Conservation (phyloP, 1,140 invertebrate species). For the Sitophilus oryzae region DNA sequence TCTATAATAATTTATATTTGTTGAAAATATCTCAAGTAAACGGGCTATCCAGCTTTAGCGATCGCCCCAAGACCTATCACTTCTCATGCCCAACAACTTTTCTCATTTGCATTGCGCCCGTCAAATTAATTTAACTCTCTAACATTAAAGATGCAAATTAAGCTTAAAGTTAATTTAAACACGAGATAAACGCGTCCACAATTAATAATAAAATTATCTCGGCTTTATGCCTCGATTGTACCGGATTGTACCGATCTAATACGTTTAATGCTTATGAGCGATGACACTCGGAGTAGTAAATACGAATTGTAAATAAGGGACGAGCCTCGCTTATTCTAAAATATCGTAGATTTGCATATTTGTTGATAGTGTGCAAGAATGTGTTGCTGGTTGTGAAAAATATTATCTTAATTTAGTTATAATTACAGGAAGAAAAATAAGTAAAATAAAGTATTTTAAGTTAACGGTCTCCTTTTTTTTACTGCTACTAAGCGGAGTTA, state of each 20-base stretch:
- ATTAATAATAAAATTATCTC: conserved; percentile 38
- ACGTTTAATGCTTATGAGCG: conserved; percentile 29
- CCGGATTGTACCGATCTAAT: conserved; percentile 25
- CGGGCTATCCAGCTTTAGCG: no score
- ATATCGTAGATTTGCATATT: conserved; percentile 20
- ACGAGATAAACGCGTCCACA: conserved; percentile 36
- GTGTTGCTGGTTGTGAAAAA: not conserved
- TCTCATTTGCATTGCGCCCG: conserved; percentile 38
- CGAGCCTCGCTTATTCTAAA: conserved; percentile 12
- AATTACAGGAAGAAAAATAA: no score
- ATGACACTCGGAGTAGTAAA: conserved; percentile 28
- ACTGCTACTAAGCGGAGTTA: no score
- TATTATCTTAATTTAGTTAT: conserved; percentile 5
- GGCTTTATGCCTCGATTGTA: conserved; percentile 26
- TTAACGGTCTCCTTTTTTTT: no score
- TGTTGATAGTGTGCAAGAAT: conserved; percentile 8
- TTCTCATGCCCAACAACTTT: conserved; percentile 14
- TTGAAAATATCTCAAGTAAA: no score
- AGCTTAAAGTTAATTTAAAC: conserved; percentile 37
- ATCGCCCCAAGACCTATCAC: no score
- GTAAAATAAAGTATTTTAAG: no score
- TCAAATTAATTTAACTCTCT: conserved; percentile 39
- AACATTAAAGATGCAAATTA: conserved; percentile 40
- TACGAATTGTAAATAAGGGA: conserved; percentile 26
- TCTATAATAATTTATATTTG: no score